Evolutionary conservation across 2,888 invertebrate genomes (phyloP), one percentile per base, ranked within the genome.

Genomic region (Drosophila neonasuta): DNA sequence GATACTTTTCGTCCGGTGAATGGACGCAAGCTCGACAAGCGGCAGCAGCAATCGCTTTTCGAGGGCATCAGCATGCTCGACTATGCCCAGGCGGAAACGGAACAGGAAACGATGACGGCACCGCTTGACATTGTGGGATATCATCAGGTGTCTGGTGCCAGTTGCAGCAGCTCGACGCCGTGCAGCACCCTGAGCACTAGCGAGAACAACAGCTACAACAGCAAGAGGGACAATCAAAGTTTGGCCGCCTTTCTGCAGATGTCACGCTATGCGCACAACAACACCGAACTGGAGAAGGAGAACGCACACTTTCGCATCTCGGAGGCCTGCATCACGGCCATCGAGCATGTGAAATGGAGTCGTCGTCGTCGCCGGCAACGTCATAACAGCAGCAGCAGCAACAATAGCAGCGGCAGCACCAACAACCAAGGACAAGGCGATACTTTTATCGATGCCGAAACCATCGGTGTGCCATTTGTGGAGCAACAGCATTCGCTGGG

Each of bases 251-350:
- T 95, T 88, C 90, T 96, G 32, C 94, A 95, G 2, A 94, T 95
- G 17, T 93, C 94, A 50, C 94, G 95, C 75, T 94, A 95, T 86
- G 92, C 94, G 32, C 92, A 94, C 68, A 92, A 93, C 17, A 95
- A 95, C 84, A 96, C 95, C 0, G 95, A 96, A 85, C 91, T 96
- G 63, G 96, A 96, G 84, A 91, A 96, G 86, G 96, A 97, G 91
- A 96, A 96, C 91, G 96, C 96, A 0, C 96, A 97, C 91, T 96
- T 97, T 89, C 94, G 94, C 84, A 94, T 96, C 69, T 95, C 95
- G 2, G 96, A 97, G 90, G 96, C 96, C 0, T 93, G 96, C 87
- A 96, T 96, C 71, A 93, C 95, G 8, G 96, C 95, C 11, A 95
- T 96, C 73, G 96, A 96, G 87, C 94, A 94, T 85, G 92, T 94